Conservation (phyloP, 2,888 invertebrate genomes). For the Cactoblastis cactorum region DNA sequence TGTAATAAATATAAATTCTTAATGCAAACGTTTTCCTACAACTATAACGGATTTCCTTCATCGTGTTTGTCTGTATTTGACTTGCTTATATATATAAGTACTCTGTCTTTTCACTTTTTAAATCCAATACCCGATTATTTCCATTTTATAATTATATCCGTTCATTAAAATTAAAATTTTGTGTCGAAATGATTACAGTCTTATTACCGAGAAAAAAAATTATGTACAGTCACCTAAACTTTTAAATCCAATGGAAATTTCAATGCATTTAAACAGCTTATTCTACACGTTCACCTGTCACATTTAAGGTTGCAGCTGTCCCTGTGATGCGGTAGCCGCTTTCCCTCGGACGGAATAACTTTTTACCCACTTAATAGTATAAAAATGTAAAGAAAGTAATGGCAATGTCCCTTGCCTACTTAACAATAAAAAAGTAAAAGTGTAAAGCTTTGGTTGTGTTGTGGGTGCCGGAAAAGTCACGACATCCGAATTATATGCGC, state of each 20-base stretch:
- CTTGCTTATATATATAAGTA: not conserved
- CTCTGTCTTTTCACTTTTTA: not conserved
- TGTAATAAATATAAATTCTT: not conserved
- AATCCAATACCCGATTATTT: not conserved
- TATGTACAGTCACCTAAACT: too few relatives aligned
- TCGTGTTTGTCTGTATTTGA: not conserved
- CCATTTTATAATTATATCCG: too few relatives aligned
- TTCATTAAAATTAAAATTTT: too few relatives aligned
- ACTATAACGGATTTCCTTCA: not conserved
- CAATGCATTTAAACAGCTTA: too few relatives aligned
- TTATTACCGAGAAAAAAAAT: too few relatives aligned
- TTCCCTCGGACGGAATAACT: not conserved
- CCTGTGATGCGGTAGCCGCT: not conserved
- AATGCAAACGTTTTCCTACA: not conserved
- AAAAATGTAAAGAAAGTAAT: not conserved
- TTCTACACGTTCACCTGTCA: too few relatives aligned
- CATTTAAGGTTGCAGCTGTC: too few relatives aligned
- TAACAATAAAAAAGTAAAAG: conserved; percentile 57
- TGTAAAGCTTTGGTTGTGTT: conserved; percentile 35
- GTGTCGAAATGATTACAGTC: too few relatives aligned
- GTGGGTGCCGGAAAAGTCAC: conserved; percentile 25
- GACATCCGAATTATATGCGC: conserved; percentile 33
- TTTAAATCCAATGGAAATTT: too few relatives aligned
- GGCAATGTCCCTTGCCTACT: conserved; percentile 4
- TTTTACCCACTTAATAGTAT: not conserved